Evolutionary conservation across 2,888 invertebrate species (phyloP).

Genomic region (Nipponacmea schrenckii): DNA sequence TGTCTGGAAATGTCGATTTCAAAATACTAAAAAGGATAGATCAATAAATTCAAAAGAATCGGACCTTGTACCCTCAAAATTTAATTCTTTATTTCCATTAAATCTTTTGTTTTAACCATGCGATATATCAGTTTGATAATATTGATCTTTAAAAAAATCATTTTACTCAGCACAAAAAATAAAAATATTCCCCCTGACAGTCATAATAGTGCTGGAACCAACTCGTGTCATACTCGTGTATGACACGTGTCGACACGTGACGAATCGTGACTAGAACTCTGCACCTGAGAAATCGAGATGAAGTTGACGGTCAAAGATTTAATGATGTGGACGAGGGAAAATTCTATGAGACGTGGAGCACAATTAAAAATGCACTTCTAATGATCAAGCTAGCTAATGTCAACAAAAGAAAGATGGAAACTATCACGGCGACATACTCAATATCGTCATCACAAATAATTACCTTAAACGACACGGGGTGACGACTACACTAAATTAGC

Average conservation of each 20-base stretch:
- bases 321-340: slow-evolving; percentile 17
- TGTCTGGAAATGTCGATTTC: no score
- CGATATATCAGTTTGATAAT: not conserved
- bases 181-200: no score
- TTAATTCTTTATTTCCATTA: no score
- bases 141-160: not conserved
- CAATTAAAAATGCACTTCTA: not conserved
- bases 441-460: slow-evolving; percentile 4
- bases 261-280: slow-evolving; percentile 17
- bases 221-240: slow-evolving; percentile 16
- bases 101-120: not conserved
- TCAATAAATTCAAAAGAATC: no score
- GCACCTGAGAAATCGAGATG: slow-evolving; percentile 25
- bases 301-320: slow-evolving; percentile 21
- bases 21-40: no score
- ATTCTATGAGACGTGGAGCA: not conserved
- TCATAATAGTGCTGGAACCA: slow-evolving; percentile 6
- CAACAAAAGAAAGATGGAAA: not conserved
- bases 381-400: slow-evolving; percentile 1
- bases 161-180: not conserved
- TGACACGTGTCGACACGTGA: slow-evolving; percentile 11
- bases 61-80: no score
- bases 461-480: slow-evolving; percentile 7
- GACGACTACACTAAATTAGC: slow-evolving; percentile 1
- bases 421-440: not conserved